Evolutionary conservation across 2,888 invertebrate genomes (phyloP).

Genomic region (Acanthosepion esculentum): DNA sequence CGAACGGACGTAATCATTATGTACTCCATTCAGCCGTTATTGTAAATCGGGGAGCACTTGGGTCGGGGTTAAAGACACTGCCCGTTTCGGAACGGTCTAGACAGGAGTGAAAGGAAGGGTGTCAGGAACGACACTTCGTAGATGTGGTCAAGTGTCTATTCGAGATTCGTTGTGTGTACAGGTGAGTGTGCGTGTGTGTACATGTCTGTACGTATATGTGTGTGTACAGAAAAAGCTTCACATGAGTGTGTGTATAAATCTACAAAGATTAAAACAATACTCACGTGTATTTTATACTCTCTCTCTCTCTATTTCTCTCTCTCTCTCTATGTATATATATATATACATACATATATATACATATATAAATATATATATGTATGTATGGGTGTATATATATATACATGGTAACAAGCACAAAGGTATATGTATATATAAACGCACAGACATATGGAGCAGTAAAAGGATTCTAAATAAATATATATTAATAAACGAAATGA

Average conservation of each 20-base stretch:
- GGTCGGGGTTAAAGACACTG: not conserved
- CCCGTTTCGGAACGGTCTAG: constrained; percentile 17
- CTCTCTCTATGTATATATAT: not conserved
- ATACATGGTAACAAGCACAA: not conserved
- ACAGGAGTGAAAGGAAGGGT: not conserved
- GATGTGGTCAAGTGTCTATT: not conserved
- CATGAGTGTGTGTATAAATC: not conserved
- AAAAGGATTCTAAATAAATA: not conserved
- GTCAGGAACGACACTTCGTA: not conserved
- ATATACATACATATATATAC: not conserved
- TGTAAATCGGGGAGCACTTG: not conserved
- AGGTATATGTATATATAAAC: not conserved
- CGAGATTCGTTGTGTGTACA: not conserved
- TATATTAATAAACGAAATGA: not conserved
- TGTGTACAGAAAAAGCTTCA: not conserved
- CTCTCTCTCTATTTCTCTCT: not conserved
- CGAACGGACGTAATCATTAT: not conserved
- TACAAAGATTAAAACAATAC: not conserved
- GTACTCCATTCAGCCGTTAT: constrained; percentile 33
- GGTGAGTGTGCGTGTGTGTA: not conserved
- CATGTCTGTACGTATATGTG: not conserved
- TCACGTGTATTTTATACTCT: not conserved
- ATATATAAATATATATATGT: not conserved
- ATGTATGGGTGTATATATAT: not conserved
- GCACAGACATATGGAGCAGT: too few species aligned